These are phyloP conservation scores for Campylomormyrus numenius DNA, from an alignment of 2,113 vertebrate species.

Conservation along the genomic window DNA sequence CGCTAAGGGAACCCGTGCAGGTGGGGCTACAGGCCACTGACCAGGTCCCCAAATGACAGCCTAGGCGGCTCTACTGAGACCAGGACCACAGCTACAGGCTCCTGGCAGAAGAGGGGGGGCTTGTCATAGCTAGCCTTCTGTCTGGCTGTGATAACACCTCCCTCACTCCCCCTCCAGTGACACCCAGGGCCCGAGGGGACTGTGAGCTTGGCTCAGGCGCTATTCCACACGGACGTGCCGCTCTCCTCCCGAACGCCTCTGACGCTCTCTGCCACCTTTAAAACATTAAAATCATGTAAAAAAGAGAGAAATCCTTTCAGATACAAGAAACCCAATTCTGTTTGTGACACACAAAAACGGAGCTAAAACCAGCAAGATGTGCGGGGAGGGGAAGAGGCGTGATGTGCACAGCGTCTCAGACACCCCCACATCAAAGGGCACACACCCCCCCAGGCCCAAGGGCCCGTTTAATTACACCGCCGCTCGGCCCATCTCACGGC, in stretches of 20 bases:
- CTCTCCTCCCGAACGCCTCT: not conserved
- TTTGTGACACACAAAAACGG: not conserved
- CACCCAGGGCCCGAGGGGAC: not conserved
- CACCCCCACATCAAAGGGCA: constrained; percentile 27
- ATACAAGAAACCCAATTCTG: not conserved
- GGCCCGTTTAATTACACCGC: constrained; percentile 19
- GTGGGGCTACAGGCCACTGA: not conserved
- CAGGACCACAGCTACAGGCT: not conserved
- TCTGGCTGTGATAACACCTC: not conserved
- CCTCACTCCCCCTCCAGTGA: not conserved
- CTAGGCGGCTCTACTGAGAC: not conserved
- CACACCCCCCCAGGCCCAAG: not conserved
- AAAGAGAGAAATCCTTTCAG: not conserved
- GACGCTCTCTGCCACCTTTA: not conserved
- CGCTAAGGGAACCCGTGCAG: not conserved
- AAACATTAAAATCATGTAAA: constrained; percentile 1
- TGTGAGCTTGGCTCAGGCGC: not conserved
- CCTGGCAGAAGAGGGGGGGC: not conserved
- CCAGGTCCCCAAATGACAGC: not conserved
- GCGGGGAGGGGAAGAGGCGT: not conserved
- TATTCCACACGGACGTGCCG: too few relatives aligned
- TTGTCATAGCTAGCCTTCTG: not conserved
- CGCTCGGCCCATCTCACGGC: not conserved
- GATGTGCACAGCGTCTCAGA: constrained; percentile 4
- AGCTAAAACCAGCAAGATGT: not conserved